phyloP scores from a whole-genome alignment of 2,888 invertebrate genomes.

The Lithodes maja region DNA sequence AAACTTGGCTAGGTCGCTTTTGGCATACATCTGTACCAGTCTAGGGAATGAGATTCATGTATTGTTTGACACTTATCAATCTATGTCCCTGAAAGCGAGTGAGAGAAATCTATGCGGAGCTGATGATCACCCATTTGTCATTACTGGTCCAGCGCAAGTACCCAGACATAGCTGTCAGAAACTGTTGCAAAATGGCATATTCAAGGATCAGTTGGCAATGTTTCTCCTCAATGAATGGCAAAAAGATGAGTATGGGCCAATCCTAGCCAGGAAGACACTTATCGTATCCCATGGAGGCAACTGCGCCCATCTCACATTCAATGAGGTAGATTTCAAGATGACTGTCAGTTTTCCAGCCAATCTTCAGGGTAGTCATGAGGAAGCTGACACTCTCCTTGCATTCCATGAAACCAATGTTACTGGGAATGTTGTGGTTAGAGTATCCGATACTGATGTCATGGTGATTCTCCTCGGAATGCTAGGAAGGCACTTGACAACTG shows the following conservation, averaged over 20 bases:
- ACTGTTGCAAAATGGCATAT: constrained; percentile 11
- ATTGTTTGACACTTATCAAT: background rate
- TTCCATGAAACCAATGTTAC: too few species aligned
- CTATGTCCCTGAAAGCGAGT: background rate
- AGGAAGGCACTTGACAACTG: too few species aligned
- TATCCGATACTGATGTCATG: too few species aligned
- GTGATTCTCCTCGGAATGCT: too few species aligned
- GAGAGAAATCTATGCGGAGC: background rate
- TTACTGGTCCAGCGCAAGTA: background rate
- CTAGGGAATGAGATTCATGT: constrained; percentile 17
- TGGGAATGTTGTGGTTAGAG: too few species aligned
- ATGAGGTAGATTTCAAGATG: too few species aligned
- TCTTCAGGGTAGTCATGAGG: too few species aligned
- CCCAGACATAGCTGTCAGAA: constrained; percentile 19
- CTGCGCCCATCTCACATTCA: too few species aligned
- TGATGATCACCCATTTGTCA: background rate
- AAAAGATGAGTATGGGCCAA: too few species aligned
- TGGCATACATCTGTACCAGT: background rate
- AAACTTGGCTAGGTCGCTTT: background rate
- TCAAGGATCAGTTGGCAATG: background rate
- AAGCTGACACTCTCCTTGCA: too few species aligned
- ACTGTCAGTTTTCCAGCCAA: too few species aligned
- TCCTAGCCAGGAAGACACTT: constrained; percentile 1
- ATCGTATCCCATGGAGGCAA: too few species aligned
- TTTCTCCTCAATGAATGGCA: background rate